Evolutionary conservation across 2,113 vertebrate species (phyloP).

Genomic region (Hipposideros armiger): DNA sequence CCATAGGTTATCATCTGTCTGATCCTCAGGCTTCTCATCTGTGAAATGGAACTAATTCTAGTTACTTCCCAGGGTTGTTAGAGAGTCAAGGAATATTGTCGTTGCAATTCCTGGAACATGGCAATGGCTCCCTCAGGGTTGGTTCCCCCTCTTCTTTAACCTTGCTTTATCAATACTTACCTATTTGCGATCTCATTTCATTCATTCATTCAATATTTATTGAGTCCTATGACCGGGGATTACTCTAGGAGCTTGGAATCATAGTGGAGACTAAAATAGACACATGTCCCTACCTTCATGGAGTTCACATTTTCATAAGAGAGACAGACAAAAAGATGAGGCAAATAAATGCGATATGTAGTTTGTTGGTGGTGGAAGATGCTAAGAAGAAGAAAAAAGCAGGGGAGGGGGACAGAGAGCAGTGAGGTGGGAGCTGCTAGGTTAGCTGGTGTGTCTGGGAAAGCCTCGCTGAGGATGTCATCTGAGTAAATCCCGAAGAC

Average conservation of each 20-base stretch:
- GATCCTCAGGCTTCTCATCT: neutral
- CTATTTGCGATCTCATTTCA: neutral
- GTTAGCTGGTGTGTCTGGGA: neutral
- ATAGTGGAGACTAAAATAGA: neutral
- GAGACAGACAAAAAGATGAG: neutral
- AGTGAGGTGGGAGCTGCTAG: fast-evolving
- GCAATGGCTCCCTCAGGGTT: neutral
- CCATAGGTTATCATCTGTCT: neutral
- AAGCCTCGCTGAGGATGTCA: neutral
- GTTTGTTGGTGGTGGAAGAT: neutral
- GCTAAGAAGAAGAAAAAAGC: neutral
- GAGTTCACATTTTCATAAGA: neutral
- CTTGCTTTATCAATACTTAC: neutral
- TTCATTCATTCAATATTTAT: neutral
- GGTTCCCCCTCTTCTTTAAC: neutral
- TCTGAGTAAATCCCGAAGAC: neutral
- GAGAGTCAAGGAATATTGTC: neutral
- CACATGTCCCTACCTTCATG: neutral
- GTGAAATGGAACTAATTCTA: neutral
- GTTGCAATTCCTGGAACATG: neutral
- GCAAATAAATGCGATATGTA: neutral
- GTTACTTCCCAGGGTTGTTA: neutral
- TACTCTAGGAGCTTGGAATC: neutral
- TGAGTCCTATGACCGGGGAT: neutral
- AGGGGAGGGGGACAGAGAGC: fast-evolving